Evolutionary conservation across 2,113 vertebrate species (phyloP).

Genomic region (Sula dactylatra): DNA sequence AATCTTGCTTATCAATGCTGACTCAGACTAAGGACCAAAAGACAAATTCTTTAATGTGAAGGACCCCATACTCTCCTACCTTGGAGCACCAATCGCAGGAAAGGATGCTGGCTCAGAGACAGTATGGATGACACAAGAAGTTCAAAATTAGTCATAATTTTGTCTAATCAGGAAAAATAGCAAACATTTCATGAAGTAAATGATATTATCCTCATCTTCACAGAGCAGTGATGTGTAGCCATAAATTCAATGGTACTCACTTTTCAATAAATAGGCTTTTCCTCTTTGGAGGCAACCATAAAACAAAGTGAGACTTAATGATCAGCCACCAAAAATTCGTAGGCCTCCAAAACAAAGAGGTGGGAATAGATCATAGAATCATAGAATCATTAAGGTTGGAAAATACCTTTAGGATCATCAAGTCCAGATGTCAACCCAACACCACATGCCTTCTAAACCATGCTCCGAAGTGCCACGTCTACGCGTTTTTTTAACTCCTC

Average conservation of each 20-base stretch:
- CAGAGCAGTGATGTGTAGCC: not conserved
- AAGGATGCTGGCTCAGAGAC: not conserved
- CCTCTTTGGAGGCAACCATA: not conserved
- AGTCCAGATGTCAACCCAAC: too few species aligned
- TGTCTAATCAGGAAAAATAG: not conserved
- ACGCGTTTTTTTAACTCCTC: too few species aligned
- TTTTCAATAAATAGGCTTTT: not conserved
- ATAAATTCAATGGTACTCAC: not conserved
- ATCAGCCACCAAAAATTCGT: not conserved
- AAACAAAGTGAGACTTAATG: not conserved
- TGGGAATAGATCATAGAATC: too few species aligned
- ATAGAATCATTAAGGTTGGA: too few species aligned
- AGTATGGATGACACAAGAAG: not conserved
- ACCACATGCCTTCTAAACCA: too few species aligned
- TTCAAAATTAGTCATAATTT: not conserved
- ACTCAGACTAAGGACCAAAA: not conserved
- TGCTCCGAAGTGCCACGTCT: too few species aligned
- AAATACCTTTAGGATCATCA: too few species aligned
- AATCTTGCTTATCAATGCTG: not conserved
- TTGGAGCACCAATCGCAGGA: not conserved
- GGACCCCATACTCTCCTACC: not conserved
- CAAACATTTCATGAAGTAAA: not conserved
- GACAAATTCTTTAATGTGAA: rapidly evolving
- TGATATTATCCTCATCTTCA: not conserved
- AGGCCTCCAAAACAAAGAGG: not conserved